A percentile compares a stretch with the other conserved stretches of the same genome.
Conservation (phyloP, 2,888 invertebrate genomes). For the Epinotia bilunana region DNA sequence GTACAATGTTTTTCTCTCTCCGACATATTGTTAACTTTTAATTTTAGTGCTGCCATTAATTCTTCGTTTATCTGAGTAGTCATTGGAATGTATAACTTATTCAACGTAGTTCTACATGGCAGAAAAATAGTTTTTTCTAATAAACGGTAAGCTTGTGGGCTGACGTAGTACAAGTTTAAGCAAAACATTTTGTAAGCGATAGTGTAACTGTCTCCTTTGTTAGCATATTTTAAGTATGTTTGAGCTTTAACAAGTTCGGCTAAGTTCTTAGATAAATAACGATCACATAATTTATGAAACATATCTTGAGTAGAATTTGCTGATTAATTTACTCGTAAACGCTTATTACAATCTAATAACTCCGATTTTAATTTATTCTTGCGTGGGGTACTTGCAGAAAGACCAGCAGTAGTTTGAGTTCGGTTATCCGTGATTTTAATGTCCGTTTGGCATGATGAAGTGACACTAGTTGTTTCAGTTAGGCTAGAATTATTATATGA, state of each 20-base stretch:
- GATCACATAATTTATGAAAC: constrained; percentile 25
- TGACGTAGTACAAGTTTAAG: constrained; percentile 42
- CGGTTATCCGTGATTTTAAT: too few species aligned
- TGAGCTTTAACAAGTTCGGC: constrained; percentile 24
- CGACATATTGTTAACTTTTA: constrained; percentile 11
- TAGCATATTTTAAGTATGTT: neutral
- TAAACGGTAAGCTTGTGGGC: constrained; percentile 41
- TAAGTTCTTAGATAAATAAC: constrained; percentile 8
- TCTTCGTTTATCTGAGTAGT: neutral
- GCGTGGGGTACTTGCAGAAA: too few species aligned
- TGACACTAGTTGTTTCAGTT: too few species aligned
- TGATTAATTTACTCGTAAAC: too few species aligned
- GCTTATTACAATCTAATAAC: too few species aligned
- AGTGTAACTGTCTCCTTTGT: constrained; percentile 28
- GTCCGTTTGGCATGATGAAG: too few species aligned
- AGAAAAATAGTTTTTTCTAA: constrained; percentile 38
- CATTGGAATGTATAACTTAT: constrained; percentile 6
- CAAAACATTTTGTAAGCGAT: constrained; percentile 37
- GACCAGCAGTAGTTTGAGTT: too few species aligned
- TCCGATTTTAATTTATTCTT: too few species aligned
- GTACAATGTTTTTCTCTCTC: constrained; percentile 22
- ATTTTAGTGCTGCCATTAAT: constrained; percentile 6
- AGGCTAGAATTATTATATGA: too few species aligned
- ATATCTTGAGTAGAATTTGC: neutral
- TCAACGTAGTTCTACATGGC: constrained; percentile 7